These are phyloP conservation scores for Venustaconcha ellipsiformis DNA, from an alignment of 1,140 invertebrate species.

Conservation along the genomic window DNA sequence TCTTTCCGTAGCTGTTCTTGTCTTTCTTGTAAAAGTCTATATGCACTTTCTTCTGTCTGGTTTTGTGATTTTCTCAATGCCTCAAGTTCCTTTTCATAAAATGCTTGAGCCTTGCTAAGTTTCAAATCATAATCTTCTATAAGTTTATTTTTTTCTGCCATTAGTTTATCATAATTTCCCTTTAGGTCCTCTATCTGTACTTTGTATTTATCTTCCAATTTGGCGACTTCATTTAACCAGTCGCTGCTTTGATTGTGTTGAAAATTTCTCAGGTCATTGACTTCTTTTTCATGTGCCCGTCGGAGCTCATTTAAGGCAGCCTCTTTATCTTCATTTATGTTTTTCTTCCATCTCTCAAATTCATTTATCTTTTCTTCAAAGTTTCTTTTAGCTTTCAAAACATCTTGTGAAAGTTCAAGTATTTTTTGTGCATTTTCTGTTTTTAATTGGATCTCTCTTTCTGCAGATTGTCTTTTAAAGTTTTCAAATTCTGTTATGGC, in stretches of 20 bases:
- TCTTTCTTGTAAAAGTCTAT: constrained; percentile 45
- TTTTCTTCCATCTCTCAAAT: constrained; percentile 53
- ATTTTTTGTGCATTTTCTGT: constrained; percentile 60
- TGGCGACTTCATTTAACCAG: constrained; percentile 52
- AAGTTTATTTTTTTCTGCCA: constrained; percentile 52
- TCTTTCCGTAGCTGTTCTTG: constrained; percentile 62
- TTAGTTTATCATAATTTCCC: constrained; percentile 40
- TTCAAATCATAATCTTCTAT: constrained; percentile 64
- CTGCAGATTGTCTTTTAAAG: constrained; percentile 53
- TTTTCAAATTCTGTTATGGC: constrained; percentile 51
- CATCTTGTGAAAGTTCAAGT: constrained; percentile 58
- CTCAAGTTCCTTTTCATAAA: constrained; percentile 67
- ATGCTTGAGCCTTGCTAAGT: constrained; percentile 61
- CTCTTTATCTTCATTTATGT: constrained; percentile 52
- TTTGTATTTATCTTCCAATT: constrained; percentile 57
- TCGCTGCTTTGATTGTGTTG: constrained; percentile 46
- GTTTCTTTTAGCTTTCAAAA: constrained; percentile 58
- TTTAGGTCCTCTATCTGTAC: constrained; percentile 51
- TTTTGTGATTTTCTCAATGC: constrained; percentile 51
- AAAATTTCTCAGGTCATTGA: constrained; percentile 51
- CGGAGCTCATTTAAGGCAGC: constrained; percentile 54
- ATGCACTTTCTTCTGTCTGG: constrained; percentile 40
- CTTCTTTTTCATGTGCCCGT: constrained; percentile 54
- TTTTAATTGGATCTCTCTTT: constrained; percentile 53
- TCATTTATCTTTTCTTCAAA: constrained; percentile 61